Percentiles rank a stretch among this genome's conserved stretches.
phyloP scores from a whole-genome alignment of 2,797 vertebrate species.

The Phalloptychus januarius region DNA sequence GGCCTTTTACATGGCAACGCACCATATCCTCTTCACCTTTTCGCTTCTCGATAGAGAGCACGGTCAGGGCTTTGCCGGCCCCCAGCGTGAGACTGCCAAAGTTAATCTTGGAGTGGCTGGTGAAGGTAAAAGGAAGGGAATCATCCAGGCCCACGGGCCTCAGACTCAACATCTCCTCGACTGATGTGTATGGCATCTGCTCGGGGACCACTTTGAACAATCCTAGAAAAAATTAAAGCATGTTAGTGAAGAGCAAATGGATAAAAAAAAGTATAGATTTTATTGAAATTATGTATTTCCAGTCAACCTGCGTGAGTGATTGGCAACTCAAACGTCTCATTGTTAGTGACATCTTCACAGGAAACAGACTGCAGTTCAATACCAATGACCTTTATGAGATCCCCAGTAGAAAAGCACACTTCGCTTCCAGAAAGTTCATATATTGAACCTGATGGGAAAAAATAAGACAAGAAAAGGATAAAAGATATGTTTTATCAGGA shows the following conservation, averaged over 20 bases:
- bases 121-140: constrained; percentile 78
- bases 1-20: constrained; percentile 70
- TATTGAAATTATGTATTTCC: background rate
- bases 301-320: constrained; percentile 71
- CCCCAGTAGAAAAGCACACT: constrained; percentile 91
- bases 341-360: constrained; percentile 75
- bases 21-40: constrained; percentile 40
- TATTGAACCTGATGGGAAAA: constrained; percentile 81
- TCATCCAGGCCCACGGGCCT: constrained; percentile 51
- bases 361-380: constrained; percentile 77
- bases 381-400: constrained; percentile 85
- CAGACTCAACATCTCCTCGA: constrained; percentile 79
- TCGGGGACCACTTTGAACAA: constrained; percentile 78
- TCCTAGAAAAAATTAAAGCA: constrained; percentile 70
- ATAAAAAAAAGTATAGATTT: background rate
- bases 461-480: background rate
- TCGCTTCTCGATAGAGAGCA: constrained; percentile 63
- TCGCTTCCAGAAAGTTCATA: constrained; percentile 90
- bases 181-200: constrained; percentile 50
- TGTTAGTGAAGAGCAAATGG: background rate
- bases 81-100: constrained; percentile 64
- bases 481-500: background rate
- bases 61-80: constrained; percentile 55
- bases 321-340: constrained; percentile 78
- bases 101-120: constrained; percentile 61